Percentiles rank a stretch among this genome's conserved stretches.
phyloP scores from a whole-genome alignment of 1,140 invertebrate species.

The Helicoverpa zea region DNA sequence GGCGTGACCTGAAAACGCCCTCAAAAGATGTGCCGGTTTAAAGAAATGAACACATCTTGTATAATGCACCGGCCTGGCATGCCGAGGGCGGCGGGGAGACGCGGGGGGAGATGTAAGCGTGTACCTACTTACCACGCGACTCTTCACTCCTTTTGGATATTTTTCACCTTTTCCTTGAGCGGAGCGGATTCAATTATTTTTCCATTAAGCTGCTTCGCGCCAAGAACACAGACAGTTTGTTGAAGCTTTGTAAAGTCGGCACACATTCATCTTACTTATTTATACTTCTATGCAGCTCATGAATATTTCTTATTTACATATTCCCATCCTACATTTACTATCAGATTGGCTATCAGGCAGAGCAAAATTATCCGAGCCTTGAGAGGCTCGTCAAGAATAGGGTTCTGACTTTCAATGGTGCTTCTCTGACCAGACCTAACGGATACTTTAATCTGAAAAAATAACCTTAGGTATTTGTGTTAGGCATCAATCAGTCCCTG shows the following conservation, averaged over 20 bases:
- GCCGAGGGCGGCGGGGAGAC: neutral
- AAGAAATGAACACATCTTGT: constrained; percentile 33
- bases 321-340: too few relatives aligned
- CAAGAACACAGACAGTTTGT: neutral
- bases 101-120: neutral
- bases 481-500: too few relatives aligned
- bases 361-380: too few relatives aligned
- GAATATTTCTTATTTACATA: too few relatives aligned
- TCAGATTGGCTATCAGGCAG: too few relatives aligned
- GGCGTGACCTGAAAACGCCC: constrained; percentile 36
- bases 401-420: too few relatives aligned
- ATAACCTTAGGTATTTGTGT: too few relatives aligned
- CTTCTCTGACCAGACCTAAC: too few relatives aligned
- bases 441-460: too few relatives aligned
- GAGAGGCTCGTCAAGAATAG: too few relatives aligned
- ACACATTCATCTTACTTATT: neutral
- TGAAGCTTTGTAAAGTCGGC: neutral
- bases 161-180: constrained; percentile 49
- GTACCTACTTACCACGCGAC: neutral
- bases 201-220: constrained; percentile 42
- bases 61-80: constrained; percentile 23
- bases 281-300: too few relatives aligned
- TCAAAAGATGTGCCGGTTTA: constrained; percentile 43
- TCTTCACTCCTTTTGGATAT: constrained; percentile 26
- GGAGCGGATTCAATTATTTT: constrained; percentile 46